A percentile compares a stretch with the other conserved stretches of the same genome.
These are phyloP conservation scores for Tor tambroides DNA, from an alignment of 2,113 vertebrate species.

Conservation along the genomic window DNA sequence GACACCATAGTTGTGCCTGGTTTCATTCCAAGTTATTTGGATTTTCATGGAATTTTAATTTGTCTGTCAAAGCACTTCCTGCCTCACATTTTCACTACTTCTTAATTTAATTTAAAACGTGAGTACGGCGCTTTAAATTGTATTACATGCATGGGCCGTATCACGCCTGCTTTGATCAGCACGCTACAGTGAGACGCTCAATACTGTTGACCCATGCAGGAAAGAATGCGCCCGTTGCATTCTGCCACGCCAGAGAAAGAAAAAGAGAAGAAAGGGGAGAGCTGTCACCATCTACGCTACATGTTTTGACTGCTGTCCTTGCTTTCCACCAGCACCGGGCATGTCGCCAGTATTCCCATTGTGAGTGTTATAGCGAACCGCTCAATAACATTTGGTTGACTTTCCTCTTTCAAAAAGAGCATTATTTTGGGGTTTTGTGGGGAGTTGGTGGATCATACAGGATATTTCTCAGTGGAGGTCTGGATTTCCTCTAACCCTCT, in stretches of 20 bases:
- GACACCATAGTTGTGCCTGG: neutral
- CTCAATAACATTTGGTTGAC: conserved; percentile 38
- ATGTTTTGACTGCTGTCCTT: neutral
- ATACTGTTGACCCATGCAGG: conserved; percentile 43
- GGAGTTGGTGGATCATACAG: conserved; percentile 26
- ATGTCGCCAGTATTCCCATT: conserved; percentile 15
- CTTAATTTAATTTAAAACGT: conserved; percentile 78
- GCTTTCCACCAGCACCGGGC: conserved; percentile 34
- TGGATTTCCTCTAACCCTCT: conserved; percentile 42
- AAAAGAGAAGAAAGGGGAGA: conserved; percentile 49
- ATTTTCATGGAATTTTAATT: conserved; percentile 73
- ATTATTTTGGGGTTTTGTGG: conserved; percentile 18
- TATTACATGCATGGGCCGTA: conserved; percentile 75
- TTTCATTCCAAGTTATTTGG: conserved; percentile 47
- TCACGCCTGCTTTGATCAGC: conserved; percentile 69
- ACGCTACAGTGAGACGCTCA: neutral
- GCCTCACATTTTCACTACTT: conserved; percentile 77
- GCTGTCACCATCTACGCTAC: conserved; percentile 57
- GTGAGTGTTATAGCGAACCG: conserved; percentile 19
- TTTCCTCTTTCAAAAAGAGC: conserved; percentile 24
- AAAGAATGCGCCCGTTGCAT: conserved; percentile 21
- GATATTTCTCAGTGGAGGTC: conserved; percentile 41
- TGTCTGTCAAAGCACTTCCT: conserved; percentile 77
- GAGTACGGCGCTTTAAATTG: conserved; percentile 75
- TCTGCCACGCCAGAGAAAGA: neutral